phyloP scores from a whole-genome alignment of 2,113 vertebrate species.

The Datnioides undecimradiatus region DNA sequence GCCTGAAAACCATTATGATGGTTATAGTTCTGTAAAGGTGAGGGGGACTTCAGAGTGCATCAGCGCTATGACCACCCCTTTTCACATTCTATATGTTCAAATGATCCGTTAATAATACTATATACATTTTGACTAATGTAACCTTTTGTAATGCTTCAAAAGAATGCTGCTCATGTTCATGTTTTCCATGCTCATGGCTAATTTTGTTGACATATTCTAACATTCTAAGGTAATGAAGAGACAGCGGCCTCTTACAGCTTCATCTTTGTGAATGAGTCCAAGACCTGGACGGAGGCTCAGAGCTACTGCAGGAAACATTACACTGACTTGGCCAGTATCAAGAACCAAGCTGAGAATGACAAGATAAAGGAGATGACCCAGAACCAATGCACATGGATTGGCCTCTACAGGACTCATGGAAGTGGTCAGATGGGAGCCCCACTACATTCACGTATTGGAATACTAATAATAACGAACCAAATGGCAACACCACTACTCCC shows the following conservation, averaged over 20 bases:
- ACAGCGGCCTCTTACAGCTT: background rate
- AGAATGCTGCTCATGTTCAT: too few species aligned
- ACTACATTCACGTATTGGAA: background rate
- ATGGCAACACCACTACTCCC: background rate
- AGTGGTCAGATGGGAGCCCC: slow-evolving; percentile 15
- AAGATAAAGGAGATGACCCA: background rate
- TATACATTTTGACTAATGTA: too few species aligned
- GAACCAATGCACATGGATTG: background rate
- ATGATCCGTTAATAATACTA: too few species aligned
- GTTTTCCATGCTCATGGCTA: background rate
- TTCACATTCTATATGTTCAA: too few species aligned
- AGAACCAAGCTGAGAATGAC: slow-evolving; percentile 13
- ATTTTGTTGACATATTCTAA: background rate
- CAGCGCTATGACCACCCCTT: too few species aligned
- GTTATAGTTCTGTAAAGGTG: too few species aligned
- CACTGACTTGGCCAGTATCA: slow-evolving; percentile 36
- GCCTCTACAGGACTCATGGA: slow-evolving; percentile 21
- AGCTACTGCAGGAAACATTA: slow-evolving; percentile 16
- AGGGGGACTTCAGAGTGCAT: too few species aligned
- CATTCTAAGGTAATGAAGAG: background rate
- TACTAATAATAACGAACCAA: background rate
- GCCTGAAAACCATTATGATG: too few species aligned
- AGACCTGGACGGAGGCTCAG: background rate
- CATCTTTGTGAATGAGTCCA: background rate
- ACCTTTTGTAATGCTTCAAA: too few species aligned